Evolutionary conservation across 2,113 vertebrate genomes (phyloP).

Genomic region (Scortum barcoo): DNA sequence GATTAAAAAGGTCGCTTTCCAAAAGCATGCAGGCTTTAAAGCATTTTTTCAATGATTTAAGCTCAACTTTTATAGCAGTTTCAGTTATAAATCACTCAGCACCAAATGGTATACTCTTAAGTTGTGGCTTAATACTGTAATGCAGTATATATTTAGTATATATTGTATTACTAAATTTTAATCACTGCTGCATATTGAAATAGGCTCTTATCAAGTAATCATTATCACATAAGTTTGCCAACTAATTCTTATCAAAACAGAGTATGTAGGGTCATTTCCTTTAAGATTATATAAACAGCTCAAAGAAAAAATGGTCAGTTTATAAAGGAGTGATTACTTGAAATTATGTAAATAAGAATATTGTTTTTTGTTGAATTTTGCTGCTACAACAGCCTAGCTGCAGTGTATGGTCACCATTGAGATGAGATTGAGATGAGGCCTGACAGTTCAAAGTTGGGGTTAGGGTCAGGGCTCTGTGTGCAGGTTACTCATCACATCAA

Average conservation of each 20-base stretch:
- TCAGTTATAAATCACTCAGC: background rate
- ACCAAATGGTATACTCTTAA: background rate
- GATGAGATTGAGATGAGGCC: background rate
- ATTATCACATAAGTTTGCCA: background rate
- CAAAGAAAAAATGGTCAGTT: background rate
- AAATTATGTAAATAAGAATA: background rate
- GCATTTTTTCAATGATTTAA: background rate
- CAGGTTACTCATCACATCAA: background rate
- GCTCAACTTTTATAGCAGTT: conserved; percentile 1
- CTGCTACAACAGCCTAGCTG: background rate
- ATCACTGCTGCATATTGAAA: background rate
- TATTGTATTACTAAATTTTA: background rate
- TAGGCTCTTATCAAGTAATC: background rate
- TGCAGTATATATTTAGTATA: no score
- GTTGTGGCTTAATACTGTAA: background rate
- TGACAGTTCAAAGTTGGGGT: background rate
- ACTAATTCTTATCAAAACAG: background rate
- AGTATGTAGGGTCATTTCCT: background rate
- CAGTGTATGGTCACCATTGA: conserved; percentile 3
- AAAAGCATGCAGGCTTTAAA: background rate
- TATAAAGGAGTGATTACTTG: background rate
- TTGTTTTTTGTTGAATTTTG: background rate
- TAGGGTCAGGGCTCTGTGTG: background rate
- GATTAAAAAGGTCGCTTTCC: background rate
- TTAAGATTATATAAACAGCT: background rate